Evolutionary conservation across 2,797 vertebrate genomes (phyloP).

Genomic region (Salarias fasciatus): DNA sequence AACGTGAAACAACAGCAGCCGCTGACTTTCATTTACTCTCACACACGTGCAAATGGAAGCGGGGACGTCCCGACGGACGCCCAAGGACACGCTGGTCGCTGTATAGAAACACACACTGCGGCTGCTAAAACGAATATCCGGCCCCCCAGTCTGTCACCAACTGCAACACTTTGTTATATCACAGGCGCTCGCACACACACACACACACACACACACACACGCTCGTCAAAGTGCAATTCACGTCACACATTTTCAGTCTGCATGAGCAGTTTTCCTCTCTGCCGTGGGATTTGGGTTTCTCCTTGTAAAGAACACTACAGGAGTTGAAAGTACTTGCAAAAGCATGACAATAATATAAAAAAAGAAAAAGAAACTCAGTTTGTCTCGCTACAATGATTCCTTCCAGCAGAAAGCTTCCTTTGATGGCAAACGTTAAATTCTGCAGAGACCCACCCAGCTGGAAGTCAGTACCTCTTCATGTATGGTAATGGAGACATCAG

Average conservation of each 20-base stretch:
- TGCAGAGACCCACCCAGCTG: too few species aligned
- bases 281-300: slow-evolving; percentile 50
- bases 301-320: slow-evolving; percentile 50
- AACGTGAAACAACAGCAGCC: slow-evolving; percentile 30
- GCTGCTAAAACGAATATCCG: slow-evolving; percentile 42
- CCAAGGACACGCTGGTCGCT: slow-evolving; percentile 46
- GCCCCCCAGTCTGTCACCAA: slow-evolving; percentile 59
- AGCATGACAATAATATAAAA: slow-evolving; percentile 27
- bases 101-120: slow-evolving; percentile 38
- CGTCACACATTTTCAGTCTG: slow-evolving; percentile 58
- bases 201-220: slow-evolving; percentile 16
- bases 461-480: too few species aligned
- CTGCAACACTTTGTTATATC: slow-evolving; percentile 62
- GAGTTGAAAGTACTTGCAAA: slow-evolving; percentile 53
- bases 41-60: slow-evolving; percentile 23
- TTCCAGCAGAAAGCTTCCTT: too few species aligned
- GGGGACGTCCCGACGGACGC: slow-evolving; percentile 19
- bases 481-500: too few species aligned
- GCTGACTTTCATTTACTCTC: slow-evolving; percentile 33
- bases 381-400: too few species aligned
- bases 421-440: too few species aligned
- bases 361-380: too few species aligned
- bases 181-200: slow-evolving; percentile 40
- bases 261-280: slow-evolving; percentile 53
- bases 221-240: slow-evolving; percentile 51